Evolutionary conservation across 2,113 vertebrate species (phyloP).

Genomic region (Mobula birostris): DNA sequence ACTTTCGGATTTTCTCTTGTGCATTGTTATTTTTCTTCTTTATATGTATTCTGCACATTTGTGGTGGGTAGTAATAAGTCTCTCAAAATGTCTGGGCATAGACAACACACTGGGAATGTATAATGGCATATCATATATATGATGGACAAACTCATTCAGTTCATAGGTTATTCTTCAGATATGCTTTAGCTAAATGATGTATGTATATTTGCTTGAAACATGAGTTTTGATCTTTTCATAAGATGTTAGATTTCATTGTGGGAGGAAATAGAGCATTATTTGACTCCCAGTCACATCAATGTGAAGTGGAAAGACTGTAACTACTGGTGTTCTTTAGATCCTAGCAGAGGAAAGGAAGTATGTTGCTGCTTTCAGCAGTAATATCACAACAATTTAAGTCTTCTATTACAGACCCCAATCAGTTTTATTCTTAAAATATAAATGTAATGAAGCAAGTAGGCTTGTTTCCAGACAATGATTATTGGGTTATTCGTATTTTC

Average conservation of each 20-base stretch:
- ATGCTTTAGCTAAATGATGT: background rate
- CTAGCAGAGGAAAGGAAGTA: too few relatives aligned
- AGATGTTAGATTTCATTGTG: background rate
- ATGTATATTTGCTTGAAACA: background rate
- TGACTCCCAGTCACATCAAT: background rate
- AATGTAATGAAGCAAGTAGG: too few relatives aligned
- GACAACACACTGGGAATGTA: background rate
- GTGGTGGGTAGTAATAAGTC: slow-evolving; percentile 47
- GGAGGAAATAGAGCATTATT: background rate
- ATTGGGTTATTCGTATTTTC: too few relatives aligned
- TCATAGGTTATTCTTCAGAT: background rate
- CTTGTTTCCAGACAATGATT: background rate
- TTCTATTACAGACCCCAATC: too few relatives aligned
- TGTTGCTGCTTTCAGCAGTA: background rate
- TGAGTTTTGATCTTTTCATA: background rate
- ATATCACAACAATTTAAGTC: background rate
- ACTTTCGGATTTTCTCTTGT: slow-evolving; percentile 50
- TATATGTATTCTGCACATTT: slow-evolving; percentile 51
- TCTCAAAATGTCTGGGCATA: slow-evolving; percentile 51
- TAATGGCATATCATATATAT: background rate
- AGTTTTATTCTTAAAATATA: too few relatives aligned
- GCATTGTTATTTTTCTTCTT: slow-evolving; percentile 49
- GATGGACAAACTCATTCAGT: background rate
- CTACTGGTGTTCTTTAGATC: background rate
- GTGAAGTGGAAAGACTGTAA: background rate